Conservation (phyloP, 2,888 invertebrate species). For the Diarsia brunnea region DNA sequence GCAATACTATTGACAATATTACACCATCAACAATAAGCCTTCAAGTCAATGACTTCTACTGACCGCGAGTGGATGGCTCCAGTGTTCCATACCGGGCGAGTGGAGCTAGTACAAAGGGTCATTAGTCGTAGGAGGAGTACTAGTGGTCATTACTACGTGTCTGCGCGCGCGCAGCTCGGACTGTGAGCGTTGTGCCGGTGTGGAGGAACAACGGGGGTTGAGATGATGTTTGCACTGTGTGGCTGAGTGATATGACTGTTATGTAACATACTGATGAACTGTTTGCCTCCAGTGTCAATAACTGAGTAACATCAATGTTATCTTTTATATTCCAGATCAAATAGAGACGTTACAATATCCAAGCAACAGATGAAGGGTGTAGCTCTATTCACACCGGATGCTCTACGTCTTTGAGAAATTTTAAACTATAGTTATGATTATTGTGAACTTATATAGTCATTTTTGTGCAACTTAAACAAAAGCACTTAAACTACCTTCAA, state of each 20-base stretch:
- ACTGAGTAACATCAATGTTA: neutral
- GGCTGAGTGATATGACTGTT: neutral
- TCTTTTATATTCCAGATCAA: neutral
- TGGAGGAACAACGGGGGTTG: constrained; percentile 5
- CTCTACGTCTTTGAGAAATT: neutral
- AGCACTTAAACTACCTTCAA: neutral
- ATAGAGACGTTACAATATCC: neutral
- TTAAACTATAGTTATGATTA: neutral
- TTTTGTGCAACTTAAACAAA: neutral
- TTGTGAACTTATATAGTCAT: neutral
- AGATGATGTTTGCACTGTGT: constrained; percentile 1
- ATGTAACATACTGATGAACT: constrained; percentile 4
- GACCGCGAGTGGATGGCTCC: constrained; percentile 3
- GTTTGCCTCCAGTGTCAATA: neutral
- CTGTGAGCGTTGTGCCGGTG: constrained; percentile 21
- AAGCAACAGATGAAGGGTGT: neutral
- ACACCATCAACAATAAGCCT: neutral
- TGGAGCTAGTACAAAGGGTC: constrained; percentile 38
- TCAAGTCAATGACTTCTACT: constrained; percentile 38
- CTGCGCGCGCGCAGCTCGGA: constrained; percentile 31
- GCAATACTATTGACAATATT: neutral
- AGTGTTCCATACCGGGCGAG: constrained; percentile 27
- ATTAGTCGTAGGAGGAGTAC: constrained; percentile 41
- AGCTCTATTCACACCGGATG: neutral
- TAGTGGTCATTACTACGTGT: constrained; percentile 28